Evolutionary conservation across 1,140 invertebrate genomes (phyloP).

Genomic region (Dendroctonus ponderosae): DNA sequence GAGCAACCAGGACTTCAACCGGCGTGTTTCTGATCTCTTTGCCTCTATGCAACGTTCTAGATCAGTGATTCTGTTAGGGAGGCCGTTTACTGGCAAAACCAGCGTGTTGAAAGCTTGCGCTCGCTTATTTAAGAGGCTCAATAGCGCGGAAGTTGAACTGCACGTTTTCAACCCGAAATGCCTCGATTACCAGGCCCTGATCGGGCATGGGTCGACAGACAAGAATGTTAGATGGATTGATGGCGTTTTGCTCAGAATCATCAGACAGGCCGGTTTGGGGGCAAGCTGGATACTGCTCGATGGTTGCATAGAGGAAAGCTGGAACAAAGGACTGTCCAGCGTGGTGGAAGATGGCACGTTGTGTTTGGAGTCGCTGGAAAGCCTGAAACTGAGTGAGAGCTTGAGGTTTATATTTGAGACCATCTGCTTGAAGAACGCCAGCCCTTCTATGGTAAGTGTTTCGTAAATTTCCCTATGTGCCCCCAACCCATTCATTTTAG

Average conservation of each 20-base stretch:
- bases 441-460: conserved; percentile 77
- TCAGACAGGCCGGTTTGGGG: conserved; percentile 65
- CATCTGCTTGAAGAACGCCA: conserved; percentile 79
- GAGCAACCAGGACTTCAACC: not conserved
- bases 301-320: conserved; percentile 86
- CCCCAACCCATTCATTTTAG: conserved; percentile 31
- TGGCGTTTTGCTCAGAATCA: conserved; percentile 74
- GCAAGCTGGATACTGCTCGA: conserved; percentile 76
- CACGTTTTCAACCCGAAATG: conserved; percentile 86
- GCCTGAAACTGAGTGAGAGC: conserved; percentile 67
- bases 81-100: conserved; percentile 70
- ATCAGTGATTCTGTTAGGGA: conserved; percentile 77
- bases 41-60: not conserved
- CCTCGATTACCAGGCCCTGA: conserved; percentile 83
- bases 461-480: not conserved
- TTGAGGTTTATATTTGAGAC: conserved; percentile 93
- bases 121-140: conserved; percentile 9
- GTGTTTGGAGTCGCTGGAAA: conserved; percentile 76
- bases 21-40: too few species aligned
- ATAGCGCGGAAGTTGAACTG: conserved; percentile 46
- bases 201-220: conserved; percentile 80
- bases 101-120: conserved; percentile 39
- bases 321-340: conserved; percentile 92
- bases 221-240: conserved; percentile 79
- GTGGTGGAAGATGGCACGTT: conserved; percentile 77